Conservation (phyloP, 2,113 vertebrate genomes). For the Gymnobelideus leadbeateri region DNA sequence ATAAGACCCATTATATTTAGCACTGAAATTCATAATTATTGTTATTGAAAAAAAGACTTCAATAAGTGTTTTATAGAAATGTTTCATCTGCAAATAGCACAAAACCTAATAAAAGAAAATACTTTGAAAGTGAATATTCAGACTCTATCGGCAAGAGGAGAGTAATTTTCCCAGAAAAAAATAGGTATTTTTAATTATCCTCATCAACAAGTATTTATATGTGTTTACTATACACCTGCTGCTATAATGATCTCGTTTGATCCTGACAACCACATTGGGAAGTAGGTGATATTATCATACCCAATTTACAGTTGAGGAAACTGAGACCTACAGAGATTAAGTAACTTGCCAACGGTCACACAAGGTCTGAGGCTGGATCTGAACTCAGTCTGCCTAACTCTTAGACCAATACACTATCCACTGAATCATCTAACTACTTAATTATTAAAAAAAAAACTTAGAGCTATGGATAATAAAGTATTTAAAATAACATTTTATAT, state of each 20-base stretch:
- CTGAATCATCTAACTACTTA: not conserved
- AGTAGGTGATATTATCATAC: not conserved
- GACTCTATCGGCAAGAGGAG: not conserved
- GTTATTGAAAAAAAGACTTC: not conserved
- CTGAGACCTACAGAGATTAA: not conserved
- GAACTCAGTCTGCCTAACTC: not conserved
- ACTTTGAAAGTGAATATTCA: not conserved
- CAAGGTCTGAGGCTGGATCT: not conserved
- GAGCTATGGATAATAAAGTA: not conserved
- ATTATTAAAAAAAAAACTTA: not conserved
- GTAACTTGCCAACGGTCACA: not conserved
- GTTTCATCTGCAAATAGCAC: not conserved
- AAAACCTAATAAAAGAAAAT: not conserved
- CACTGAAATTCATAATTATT: not conserved
- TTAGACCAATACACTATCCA: not conserved
- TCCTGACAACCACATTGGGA: not conserved
- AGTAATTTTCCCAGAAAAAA: not conserved
- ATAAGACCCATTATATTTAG: not conserved
- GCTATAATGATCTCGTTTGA: not conserved
- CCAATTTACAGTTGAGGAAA: conserved; percentile 23
- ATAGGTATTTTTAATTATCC: not conserved
- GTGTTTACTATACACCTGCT: not conserved
- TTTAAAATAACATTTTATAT: not conserved
- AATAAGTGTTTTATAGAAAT: not conserved
- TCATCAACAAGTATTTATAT: not conserved